Evolutionary conservation across 2,113 vertebrate species (phyloP).

Genomic region (western clawed frog (Xenopus tropicalis)): DNA sequence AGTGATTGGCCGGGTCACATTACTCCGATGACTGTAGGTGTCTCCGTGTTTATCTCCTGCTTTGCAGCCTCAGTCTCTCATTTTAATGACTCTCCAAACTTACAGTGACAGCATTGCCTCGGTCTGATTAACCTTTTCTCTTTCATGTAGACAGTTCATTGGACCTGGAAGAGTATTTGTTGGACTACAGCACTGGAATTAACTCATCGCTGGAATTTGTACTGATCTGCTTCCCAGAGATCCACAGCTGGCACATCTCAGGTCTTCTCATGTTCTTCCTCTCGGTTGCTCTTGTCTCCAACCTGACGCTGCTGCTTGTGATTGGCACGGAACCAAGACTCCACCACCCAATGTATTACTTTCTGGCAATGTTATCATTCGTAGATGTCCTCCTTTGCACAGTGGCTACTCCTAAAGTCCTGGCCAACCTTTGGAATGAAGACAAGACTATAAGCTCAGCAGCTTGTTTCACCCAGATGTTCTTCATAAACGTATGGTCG

Average conservation of each 20-base stretch:
- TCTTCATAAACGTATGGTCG: conserved; percentile 26
- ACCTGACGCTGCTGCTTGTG: conserved; percentile 2
- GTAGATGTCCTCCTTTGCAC: conserved; percentile 28
- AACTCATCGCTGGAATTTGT: conserved; percentile 13
- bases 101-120: not conserved
- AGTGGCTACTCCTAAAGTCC: conserved; percentile 2
- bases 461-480: conserved; percentile 41
- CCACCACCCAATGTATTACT: conserved; percentile 41
- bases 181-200: not conserved
- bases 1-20: too few species aligned
- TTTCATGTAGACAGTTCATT: not conserved
- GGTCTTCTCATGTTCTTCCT: conserved; percentile 11
- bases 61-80: too few species aligned
- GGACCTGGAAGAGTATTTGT: not conserved
- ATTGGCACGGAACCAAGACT: conserved; percentile 12
- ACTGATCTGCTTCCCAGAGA: conserved; percentile 29
- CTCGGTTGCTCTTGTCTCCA: conserved; percentile 7
- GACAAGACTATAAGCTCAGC: not conserved
- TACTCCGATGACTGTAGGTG: not conserved
- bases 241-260: conserved; percentile 9
- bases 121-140: not conserved
- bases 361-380: conserved; percentile 27
- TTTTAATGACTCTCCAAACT: not conserved
- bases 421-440: conserved; percentile 1
- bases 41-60: not conserved